Conservation (phyloP, 2,888 invertebrate species). For the Podabrus alpinus region DNA sequence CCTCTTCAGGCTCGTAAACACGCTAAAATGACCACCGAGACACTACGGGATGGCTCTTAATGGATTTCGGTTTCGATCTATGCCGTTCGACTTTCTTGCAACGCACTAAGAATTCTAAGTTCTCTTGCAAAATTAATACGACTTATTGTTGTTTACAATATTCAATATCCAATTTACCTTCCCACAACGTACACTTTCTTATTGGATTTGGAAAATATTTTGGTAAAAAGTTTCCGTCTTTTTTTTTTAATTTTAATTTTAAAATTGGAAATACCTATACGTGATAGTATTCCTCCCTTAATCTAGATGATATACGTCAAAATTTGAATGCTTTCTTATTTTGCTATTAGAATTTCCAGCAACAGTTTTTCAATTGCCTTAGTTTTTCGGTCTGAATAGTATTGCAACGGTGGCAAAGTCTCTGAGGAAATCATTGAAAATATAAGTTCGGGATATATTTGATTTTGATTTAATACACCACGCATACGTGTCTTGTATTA, state of each 20-base stretch:
- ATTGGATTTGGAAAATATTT: no score
- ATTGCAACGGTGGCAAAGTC: conserved; percentile 52
- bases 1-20: conserved; percentile 56
- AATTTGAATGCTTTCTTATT: no score
- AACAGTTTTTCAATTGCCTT: conserved; percentile 8
- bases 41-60: conserved; percentile 53
- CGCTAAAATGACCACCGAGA: conserved; percentile 54
- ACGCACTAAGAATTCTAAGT: conserved; percentile 26
- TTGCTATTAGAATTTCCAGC: background rate
- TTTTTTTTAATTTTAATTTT: background rate
- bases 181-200: background rate
- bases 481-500: conserved; percentile 29
- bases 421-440: conserved; percentile 79
- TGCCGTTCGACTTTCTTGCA: conserved; percentile 34
- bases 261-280: background rate
- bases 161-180: background rate
- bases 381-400: conserved; percentile 18
- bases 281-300: background rate
- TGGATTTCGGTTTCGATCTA: conserved; percentile 50
- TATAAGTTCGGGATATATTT: conserved; percentile 72
- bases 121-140: conserved; percentile 34
- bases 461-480: conserved; percentile 46
- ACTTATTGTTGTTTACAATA: conserved; percentile 26
- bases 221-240: background rate
- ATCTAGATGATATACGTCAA: no score